A percentile compares a stretch with the other conserved stretches of the same genome.
Conservation (phyloP, 2,888 invertebrate genomes). For the Rosalia funebris region DNA sequence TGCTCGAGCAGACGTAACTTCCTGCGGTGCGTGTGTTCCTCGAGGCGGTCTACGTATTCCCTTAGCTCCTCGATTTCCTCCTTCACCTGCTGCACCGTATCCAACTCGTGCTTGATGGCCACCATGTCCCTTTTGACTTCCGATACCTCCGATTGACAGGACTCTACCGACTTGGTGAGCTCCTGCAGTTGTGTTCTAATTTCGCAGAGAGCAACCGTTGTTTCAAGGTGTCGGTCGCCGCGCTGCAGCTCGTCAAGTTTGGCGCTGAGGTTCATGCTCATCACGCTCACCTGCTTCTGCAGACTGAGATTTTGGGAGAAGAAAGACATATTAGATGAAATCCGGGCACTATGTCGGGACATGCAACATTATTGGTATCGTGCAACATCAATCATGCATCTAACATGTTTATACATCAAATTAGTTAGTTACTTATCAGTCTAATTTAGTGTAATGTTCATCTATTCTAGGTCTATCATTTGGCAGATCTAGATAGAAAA, state of each 20-base stretch:
- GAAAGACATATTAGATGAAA: too few relatives aligned
- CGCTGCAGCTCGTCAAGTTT: slow-evolving; percentile 94
- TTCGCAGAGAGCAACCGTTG: slow-evolving; percentile 92
- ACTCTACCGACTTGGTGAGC: slow-evolving; percentile 93
- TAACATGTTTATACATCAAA: too few relatives aligned
- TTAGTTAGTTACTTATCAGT: too few relatives aligned
- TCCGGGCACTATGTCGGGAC: too few relatives aligned
- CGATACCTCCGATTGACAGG: slow-evolving; percentile 93
- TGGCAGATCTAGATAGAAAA: too few relatives aligned
- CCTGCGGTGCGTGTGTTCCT: slow-evolving; percentile 90
- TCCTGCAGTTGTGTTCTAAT: slow-evolving; percentile 93
- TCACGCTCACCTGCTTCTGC: slow-evolving; percentile 97
- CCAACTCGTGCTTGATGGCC: slow-evolving; percentile 92
- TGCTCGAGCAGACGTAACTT: slow-evolving; percentile 92
- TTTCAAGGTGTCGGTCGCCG: slow-evolving; percentile 87
- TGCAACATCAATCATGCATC: too few relatives aligned
- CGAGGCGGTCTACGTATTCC: slow-evolving; percentile 91
- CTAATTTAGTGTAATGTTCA: too few relatives aligned
- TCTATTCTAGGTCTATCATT: too few relatives aligned
- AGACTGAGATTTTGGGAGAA: slow-evolving; percentile 73
- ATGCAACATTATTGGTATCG: too few relatives aligned
- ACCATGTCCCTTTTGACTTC: slow-evolving; percentile 96
- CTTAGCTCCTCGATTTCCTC: slow-evolving; percentile 93
- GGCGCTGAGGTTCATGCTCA: slow-evolving; percentile 95
- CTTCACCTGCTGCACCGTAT: slow-evolving; percentile 93